Evolutionary conservation across 2,113 vertebrate genomes (phyloP).

Genomic region (Alosa alosa): DNA sequence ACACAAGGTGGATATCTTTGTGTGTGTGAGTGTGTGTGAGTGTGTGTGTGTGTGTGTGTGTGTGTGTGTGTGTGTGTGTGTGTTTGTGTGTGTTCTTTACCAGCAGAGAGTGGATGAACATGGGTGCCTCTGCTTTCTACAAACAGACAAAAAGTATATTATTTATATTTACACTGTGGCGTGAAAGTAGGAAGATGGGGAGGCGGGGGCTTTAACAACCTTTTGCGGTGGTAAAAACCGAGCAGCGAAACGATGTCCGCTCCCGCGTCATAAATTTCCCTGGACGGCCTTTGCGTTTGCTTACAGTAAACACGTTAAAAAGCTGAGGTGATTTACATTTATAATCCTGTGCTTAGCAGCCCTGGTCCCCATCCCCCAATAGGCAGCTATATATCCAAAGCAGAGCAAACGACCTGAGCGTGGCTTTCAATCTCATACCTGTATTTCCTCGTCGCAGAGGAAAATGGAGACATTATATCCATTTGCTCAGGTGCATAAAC

Average conservation of each 20-base stretch:
- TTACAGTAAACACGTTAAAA: constrained; percentile 43
- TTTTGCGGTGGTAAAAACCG: not conserved
- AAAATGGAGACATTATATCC: not conserved
- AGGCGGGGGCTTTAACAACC: not conserved
- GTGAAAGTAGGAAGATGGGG: not conserved
- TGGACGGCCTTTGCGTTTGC: constrained; percentile 20
- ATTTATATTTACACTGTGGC: not conserved
- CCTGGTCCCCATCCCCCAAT: not conserved
- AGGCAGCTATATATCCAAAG: not conserved
- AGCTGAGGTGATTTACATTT: constrained; percentile 33
- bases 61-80: too few species aligned
- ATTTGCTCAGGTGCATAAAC: constrained; percentile 9
- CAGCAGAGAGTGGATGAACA: not conserved
- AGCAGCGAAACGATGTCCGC: not conserved
- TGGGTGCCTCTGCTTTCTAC: not conserved
- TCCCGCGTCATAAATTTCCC: constrained; percentile 37
- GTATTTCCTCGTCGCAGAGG: not conserved
- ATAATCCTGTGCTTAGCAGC: constrained; percentile 38
- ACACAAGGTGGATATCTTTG: not conserved
- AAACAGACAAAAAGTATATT: not conserved
- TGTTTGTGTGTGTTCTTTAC: not conserved
- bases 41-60: too few species aligned
- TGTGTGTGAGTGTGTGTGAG: too few species aligned
- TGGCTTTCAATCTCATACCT: not conserved
- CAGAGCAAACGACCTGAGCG: not conserved